Conservation (phyloP, 2,113 vertebrate genomes). For the Gavialis gangeticus region DNA sequence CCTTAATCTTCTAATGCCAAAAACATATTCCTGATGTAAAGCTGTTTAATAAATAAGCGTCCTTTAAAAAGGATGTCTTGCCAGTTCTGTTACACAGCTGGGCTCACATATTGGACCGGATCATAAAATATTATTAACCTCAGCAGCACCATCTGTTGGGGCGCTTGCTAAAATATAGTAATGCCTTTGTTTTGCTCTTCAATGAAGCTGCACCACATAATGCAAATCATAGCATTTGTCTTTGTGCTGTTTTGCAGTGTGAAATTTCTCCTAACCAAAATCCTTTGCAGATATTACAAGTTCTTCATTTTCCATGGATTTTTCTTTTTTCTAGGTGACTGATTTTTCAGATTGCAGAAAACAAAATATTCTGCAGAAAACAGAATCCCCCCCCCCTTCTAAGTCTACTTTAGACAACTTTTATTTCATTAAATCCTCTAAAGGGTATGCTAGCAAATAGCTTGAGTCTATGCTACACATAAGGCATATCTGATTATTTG, state of each 20-base stretch:
- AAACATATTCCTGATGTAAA: background rate
- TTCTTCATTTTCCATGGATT: background rate
- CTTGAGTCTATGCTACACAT: background rate
- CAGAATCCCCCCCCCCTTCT: background rate
- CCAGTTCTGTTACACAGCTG: background rate
- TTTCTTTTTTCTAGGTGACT: background rate
- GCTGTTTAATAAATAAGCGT: background rate
- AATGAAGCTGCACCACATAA: background rate
- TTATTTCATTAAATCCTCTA: background rate
- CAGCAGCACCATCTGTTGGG: background rate
- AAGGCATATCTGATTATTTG: background rate
- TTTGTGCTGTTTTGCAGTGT: background rate
- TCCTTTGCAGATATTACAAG: background rate
- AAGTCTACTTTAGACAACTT: background rate
- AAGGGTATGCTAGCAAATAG: background rate
- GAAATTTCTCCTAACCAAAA: background rate
- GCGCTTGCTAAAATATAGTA: conserved; percentile 2
- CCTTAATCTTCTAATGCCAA: background rate
- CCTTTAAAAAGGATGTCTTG: background rate
- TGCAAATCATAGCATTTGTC: background rate
- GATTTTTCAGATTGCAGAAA: background rate
- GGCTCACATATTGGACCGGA: conserved; percentile 12
- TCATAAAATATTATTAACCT: conserved; percentile 38
- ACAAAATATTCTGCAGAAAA: background rate
- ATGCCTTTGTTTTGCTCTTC: background rate